Evolutionary conservation across 1,140 invertebrate species (phyloP).

Genomic region (Leguminivora glycinivorella): DNA sequence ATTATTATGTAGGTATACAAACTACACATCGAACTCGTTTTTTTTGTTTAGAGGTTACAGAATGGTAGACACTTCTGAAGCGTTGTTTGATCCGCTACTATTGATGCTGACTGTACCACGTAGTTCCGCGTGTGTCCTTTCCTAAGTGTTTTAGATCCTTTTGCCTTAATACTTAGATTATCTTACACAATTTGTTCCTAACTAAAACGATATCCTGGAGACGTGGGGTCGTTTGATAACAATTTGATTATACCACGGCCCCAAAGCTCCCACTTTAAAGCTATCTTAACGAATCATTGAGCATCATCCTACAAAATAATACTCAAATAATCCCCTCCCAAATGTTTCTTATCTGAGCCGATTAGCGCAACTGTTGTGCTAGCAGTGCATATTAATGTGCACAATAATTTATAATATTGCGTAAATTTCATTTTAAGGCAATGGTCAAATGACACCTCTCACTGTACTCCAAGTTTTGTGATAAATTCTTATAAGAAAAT

Average conservation of each 20-base stretch:
- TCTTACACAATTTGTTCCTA: conserved; percentile 25
- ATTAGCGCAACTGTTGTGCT: not conserved
- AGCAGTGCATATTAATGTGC: not conserved
- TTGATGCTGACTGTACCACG: too few relatives aligned
- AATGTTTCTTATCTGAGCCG: conserved; percentile 37
- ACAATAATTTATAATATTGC: conserved; percentile 42
- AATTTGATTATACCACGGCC: conserved; percentile 54
- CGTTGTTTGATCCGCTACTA: too few relatives aligned
- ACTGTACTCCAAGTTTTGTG: too few relatives aligned
- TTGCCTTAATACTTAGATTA: not conserved
- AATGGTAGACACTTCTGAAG: too few relatives aligned
- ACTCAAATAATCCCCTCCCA: conserved; percentile 43
- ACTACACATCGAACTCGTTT: too few relatives aligned
- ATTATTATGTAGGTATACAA: too few relatives aligned
- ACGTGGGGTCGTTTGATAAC: conserved; percentile 46
- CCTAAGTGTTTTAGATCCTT: not conserved
- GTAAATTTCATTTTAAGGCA: too few relatives aligned
- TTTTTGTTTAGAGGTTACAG: too few relatives aligned
- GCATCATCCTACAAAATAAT: conserved; percentile 43
- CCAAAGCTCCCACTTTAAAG: conserved; percentile 39
- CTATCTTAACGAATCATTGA: conserved; percentile 48
- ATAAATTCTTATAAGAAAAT: too few relatives aligned
- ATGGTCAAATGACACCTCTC: too few relatives aligned
- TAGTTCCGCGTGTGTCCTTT: too few relatives aligned
- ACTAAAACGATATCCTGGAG: conserved; percentile 35